A percentile compares a stretch with the other conserved stretches of the same genome.
Evolutionary conservation across 2,113 vertebrate genomes (phyloP).

Genomic region (Oryzias celebensis): DNA sequence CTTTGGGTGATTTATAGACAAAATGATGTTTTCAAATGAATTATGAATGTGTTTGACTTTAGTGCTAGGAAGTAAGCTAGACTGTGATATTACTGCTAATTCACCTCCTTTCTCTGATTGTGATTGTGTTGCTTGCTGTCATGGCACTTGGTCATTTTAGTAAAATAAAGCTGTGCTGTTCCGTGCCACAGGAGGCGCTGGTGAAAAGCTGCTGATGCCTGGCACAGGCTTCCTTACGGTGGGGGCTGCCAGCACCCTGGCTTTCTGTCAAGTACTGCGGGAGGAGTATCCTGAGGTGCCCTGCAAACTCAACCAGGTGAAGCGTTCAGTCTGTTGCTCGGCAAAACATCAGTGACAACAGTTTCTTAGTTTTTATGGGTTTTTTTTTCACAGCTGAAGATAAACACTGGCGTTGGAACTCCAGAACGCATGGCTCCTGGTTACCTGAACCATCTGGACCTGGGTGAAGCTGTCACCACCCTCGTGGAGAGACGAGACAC

Average conservation of each 20-base stretch:
- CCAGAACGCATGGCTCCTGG: conserved; percentile 77
- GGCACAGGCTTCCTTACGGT: conserved; percentile 86
- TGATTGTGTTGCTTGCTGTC: too few species aligned
- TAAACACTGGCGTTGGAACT: conserved; percentile 78
- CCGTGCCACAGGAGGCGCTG: conserved; percentile 76
- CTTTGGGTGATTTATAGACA: too few species aligned
- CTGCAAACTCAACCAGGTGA: conserved; percentile 85
- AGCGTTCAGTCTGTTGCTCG: not conserved
- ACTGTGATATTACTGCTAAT: too few species aligned
- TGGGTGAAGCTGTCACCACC: conserved; percentile 76
- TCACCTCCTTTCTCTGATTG: too few species aligned
- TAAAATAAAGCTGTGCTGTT: not conserved
- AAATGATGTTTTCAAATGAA: too few species aligned
- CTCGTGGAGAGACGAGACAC: conserved; percentile 72
- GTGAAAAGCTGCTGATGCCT: conserved; percentile 83
- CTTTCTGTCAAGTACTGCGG: conserved; percentile 81
- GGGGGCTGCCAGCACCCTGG: conserved; percentile 78
- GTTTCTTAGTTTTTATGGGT: not conserved
- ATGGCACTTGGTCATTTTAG: too few species aligned
- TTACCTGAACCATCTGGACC: conserved; percentile 79
- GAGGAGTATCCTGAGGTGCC: conserved; percentile 81
- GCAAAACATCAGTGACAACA: too few species aligned
- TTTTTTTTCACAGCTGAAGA: conserved; percentile 75
- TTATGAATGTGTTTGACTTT: too few species aligned
- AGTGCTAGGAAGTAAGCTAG: too few species aligned